Evolutionary conservation across 2,797 vertebrate genomes (phyloP), one percentile per base, ranked within the genome.

Genomic region (Chaetodon trifasciatus): DNA sequence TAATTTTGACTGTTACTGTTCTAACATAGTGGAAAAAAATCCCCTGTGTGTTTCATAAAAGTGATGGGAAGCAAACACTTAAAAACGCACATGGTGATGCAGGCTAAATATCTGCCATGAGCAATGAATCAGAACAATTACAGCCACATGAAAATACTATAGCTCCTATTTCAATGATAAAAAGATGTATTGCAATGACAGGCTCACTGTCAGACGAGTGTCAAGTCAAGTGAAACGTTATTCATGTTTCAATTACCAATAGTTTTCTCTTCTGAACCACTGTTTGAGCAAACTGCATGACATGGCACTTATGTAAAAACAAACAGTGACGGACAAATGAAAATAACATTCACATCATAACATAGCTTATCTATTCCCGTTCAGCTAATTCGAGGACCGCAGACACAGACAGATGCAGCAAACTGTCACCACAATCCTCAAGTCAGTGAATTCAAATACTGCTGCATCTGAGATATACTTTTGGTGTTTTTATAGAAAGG

Each of bases 301-400:
- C 89, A 93, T 92, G 89, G 93, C 92, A 93, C 91, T 87, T 92
- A 82, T 88, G 85, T 89, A 87, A 82, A 86, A 88, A 88, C 73
- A 89, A 85, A 83, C 66, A 65, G 82, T 74, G 83, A 83, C 56
- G 35, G 69, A 83, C 60, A 83, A 81, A 87, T 55, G 35, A 89
- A 88, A 84, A 77, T 19, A 79, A 88, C 87, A 89, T 89, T 85
- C 84, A 89, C 86, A 83, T 83, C 46, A 47, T 73, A 76, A 84
- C 84, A 86, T 55, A 78, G 80, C 81, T 85, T 61, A 74, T 82
- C 57, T 75, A 44, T 60, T 84, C 37, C 65, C 5, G 6, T 70
- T 74, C 2, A 10, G 15, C 70, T 79, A 50, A 74, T 81, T 55
- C 66, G 76, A 79, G 79, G 71, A 74, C 74, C 70, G 85, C 81